Percentiles rank a stretch among this genome's conserved stretches.
Conservation (phyloP, 1,140 invertebrate species). For the Cyclina sinensis region DNA sequence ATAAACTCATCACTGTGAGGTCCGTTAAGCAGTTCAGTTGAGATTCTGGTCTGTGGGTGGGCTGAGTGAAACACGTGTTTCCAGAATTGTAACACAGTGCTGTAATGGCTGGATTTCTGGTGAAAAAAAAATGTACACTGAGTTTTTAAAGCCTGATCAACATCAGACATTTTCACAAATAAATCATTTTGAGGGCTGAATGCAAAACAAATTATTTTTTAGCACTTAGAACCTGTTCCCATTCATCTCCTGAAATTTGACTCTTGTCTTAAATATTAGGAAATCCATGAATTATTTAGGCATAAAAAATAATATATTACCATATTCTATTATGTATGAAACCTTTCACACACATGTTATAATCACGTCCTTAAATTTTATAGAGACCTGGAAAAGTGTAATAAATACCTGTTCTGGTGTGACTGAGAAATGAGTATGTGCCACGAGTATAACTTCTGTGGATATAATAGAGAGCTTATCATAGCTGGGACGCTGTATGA, state of each 20-base stretch:
- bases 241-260: no score
- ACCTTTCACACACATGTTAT: no score
- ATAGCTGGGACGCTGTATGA: conserved; percentile 73
- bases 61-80: conserved; percentile 52
- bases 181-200: no score
- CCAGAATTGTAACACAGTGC: conserved; percentile 57
- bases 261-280: no score
- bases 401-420: conserved; percentile 73
- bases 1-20: conserved; percentile 13
- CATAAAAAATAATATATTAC: no score
- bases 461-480: conserved; percentile 80
- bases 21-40: conserved; percentile 33
- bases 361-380: no score
- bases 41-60: conserved; percentile 53
- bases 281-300: no score
- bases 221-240: no score
- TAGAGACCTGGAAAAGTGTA: background rate
- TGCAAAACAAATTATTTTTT: no score
- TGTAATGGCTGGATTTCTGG: conserved; percentile 38
- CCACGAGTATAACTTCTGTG: conserved; percentile 73
- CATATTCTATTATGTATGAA: no score
- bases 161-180: no score
- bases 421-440: conserved; percentile 73
- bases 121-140: conserved; percentile 6
- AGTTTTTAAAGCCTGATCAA: background rate